These are phyloP conservation scores for Sebastes fasciatus DNA, from an alignment of 2,113 vertebrate species.

Conservation along the genomic window DNA sequence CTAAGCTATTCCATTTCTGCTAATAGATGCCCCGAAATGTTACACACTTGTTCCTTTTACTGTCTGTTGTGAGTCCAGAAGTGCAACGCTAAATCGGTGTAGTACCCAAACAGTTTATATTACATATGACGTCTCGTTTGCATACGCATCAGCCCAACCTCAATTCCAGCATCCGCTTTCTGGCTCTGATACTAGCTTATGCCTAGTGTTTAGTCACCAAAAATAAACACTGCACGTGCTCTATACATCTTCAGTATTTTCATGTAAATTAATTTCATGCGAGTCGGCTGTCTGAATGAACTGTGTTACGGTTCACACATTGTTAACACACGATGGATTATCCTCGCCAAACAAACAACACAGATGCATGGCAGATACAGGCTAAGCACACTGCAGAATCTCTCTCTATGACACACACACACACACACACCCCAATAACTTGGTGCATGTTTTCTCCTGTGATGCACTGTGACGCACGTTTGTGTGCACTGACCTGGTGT, in stretches of 20 bases:
- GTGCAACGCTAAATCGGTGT: neutral
- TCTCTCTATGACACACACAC: neutral
- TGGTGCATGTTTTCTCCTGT: neutral
- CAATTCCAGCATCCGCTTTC: too few species aligned
- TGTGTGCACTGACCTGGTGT: neutral
- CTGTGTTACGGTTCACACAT: neutral
- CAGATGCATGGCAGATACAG: neutral
- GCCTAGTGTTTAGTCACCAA: neutral
- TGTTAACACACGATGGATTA: neutral
- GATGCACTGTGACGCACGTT: neutral
- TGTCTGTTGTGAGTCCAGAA: neutral
- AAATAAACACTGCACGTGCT: neutral
- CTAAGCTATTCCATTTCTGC: too few species aligned
- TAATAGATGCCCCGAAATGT: too few species aligned
- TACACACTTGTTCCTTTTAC: too few species aligned
- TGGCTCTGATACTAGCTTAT: neutral
- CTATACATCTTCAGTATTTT: neutral
- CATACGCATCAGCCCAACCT: neutral
- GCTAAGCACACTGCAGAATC: neutral
- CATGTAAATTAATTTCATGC: neutral
- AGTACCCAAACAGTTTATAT: neutral
- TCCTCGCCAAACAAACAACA: neutral
- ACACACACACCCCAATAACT: neutral
- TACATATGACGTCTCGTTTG: neutral
- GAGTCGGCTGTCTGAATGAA: neutral